Conservation (phyloP, 2,113 vertebrate species). For the Acanthochromis polyacanthus region DNA sequence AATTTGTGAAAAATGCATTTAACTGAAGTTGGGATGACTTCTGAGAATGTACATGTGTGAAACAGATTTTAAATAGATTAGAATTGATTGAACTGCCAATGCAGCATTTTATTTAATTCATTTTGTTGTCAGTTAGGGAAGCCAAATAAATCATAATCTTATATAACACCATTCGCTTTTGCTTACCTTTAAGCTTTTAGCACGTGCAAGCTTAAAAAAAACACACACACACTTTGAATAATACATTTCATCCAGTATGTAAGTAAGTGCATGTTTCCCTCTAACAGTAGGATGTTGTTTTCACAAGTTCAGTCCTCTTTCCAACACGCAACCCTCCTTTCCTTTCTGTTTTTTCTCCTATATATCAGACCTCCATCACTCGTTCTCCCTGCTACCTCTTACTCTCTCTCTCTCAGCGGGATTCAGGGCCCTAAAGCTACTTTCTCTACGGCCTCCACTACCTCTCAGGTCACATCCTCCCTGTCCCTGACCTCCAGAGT, state of each 20-base stretch:
- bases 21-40: constrained; percentile 8
- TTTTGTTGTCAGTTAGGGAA: background rate
- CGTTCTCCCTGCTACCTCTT: constrained; percentile 26
- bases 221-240: too few species aligned
- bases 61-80: constrained; percentile 7
- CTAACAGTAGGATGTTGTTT: constrained; percentile 42
- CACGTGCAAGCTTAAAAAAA: background rate
- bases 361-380: constrained; percentile 43
- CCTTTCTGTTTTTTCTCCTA: constrained; percentile 26
- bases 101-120: background rate
- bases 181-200: background rate
- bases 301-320: constrained; percentile 46
- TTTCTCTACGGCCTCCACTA: constrained; percentile 59
- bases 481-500: constrained; percentile 67
- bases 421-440: constrained; percentile 50
- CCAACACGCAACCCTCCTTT: constrained; percentile 14
- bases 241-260: background rate
- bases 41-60: constrained; percentile 17
- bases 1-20: constrained; percentile 1
- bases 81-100: background rate
- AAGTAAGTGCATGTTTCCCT: constrained; percentile 20
- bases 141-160: constrained; percentile 1
- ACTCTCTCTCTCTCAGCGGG: constrained; percentile 47
- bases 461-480: constrained; percentile 72
- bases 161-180: background rate